phyloP scores from a whole-genome alignment of 2,797 vertebrate genomes.

The Capromys pilorides region DNA sequence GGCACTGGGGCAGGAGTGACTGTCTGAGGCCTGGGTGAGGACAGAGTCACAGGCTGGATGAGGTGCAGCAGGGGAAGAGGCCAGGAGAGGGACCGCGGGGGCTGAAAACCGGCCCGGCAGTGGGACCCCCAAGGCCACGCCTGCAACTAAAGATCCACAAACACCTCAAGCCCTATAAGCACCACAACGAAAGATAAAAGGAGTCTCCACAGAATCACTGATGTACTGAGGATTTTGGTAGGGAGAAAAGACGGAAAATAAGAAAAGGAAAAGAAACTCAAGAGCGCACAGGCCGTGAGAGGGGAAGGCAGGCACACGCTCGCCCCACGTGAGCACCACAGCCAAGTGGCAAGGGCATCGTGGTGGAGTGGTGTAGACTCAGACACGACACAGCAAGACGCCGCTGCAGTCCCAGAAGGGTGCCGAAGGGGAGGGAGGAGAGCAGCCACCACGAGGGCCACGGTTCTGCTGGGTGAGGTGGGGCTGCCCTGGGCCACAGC shows the following conservation, averaged over 20 bases:
- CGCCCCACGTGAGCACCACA: too few relatives aligned
- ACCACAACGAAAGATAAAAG: neutral
- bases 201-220: neutral
- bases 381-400: too few relatives aligned
- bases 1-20: neutral
- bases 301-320: too few relatives aligned
- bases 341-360: too few relatives aligned
- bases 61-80: rapidly evolving
- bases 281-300: too few relatives aligned
- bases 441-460: neutral
- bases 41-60: rapidly evolving
- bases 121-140: rapidly evolving
- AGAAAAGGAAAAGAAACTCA: neutral
- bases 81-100: rapidly evolving
- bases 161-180: neutral
- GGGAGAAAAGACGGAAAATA: rapidly evolving
- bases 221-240: rapidly evolving
- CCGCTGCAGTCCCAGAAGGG: too few relatives aligned
- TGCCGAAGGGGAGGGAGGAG: neutral
- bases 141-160: neutral
- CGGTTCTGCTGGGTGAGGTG: neutral
- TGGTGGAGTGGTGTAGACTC: too few relatives aligned
- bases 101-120: neutral
- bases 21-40: neutral
- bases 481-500: neutral